These are phyloP conservation scores for Harpagoxenus sublaevis DNA, from an alignment of 2,888 invertebrate genomes.

Conservation along the genomic window DNA sequence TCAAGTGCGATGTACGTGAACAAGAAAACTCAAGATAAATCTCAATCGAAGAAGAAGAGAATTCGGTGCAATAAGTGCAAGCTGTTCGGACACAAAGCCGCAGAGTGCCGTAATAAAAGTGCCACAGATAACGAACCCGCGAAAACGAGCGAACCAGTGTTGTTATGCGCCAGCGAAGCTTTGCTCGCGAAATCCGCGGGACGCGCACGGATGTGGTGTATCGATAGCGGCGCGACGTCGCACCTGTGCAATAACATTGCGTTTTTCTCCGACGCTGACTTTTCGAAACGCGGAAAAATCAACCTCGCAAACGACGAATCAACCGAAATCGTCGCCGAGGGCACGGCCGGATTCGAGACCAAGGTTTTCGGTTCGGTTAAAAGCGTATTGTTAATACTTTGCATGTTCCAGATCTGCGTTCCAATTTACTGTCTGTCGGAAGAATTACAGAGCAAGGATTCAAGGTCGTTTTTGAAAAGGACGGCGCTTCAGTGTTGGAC, in stretches of 20 bases:
- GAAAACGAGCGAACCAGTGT: neutral
- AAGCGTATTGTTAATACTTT: neutral
- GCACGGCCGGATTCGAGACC: neutral
- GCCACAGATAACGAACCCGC: neutral
- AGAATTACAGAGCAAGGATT: neutral
- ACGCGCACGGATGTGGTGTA: neutral
- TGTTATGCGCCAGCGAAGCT: neutral
- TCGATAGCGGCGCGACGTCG: neutral
- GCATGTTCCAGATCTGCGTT: neutral
- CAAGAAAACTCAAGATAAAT: neutral
- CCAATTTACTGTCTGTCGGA: neutral
- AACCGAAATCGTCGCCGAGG: neutral
- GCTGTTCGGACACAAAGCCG: neutral
- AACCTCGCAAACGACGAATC: neutral
- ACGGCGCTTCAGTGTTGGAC: neutral
- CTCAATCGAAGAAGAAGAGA: neutral
- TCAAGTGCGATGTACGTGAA: neutral
- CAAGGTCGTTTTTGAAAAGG: neutral
- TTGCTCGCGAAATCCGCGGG: neutral
- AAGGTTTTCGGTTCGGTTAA: neutral
- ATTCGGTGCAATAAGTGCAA: neutral
- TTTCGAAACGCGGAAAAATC: neutral
- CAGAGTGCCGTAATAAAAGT: neutral
- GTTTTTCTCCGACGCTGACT: neutral
- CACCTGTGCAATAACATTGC: neutral